Evolutionary conservation across 1,140 invertebrate genomes (phyloP), one percentile per base, ranked within the genome.

Genomic region (Cheumatopsyche charites): DNA sequence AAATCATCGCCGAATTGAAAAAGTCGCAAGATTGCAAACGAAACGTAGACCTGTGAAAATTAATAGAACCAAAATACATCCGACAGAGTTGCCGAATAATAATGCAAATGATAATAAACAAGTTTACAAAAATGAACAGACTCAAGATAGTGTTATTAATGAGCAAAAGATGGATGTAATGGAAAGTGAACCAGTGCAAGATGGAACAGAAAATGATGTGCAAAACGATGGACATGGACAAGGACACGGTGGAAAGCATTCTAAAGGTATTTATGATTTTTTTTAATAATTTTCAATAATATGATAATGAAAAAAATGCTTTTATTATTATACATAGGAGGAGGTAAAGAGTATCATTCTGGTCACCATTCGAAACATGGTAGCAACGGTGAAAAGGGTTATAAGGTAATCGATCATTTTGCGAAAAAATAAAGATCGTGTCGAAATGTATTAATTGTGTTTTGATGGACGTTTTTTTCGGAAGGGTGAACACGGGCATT

Each of bases 331-430:
- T 7, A 1, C 1, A 49, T 42, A 78, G 80, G 82, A 36, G 83
- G 81, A 23, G 81, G 80, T 0, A 81, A 81, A 2, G 80, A 85
- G 49, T 80, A 84, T 63, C 78, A 84, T 15, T 83, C 83, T 0
- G 82, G 85, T 25, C 81, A 86, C 52, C 80, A 82, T 29, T 83
- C 83, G 12, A 79, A 83, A 55, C 84, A 87, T 58, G 83, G 82
- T 26, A 82, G 87, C 58, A 84, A 87, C 41, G 86, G 86, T 1
- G 86, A 86, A 43, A 87, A 88, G 73, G 87, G 86, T 0, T 87
- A 87, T 73, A 87, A 88, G 79, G 85, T 85, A 73, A 25, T 23
- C 19, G 23, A 47, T 47, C 23, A 49, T 19, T 49, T 5, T 13
- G 13, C 45, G 13, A 49, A 49, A 49, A 13, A 13, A 19, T 13